Base-by-base conservation (phyloP, 2,113 vertebrate genomes). In the Chionodraco myersi region DNA sequence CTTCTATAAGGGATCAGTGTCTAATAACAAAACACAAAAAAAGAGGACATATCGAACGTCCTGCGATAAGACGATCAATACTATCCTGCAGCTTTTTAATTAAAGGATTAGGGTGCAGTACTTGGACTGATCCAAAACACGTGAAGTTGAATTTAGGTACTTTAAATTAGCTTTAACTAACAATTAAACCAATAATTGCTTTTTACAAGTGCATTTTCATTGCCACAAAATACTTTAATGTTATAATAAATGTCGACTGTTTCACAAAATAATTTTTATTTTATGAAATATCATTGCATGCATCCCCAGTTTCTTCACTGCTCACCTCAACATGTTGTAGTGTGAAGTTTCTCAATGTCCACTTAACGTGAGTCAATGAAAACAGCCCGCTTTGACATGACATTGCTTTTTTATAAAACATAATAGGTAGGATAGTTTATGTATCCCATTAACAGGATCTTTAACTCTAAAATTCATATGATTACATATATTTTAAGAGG, bases 31-130 rank as follows among this genome's bases (percentile, higher is more conserved):
- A 60, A 58, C 9, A 52, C 8, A 63, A 7, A 41, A 7, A 59
- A 23, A 53, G n/a, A 47, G 15, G 57, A 14, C 18, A 26, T 26
- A 69, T 6, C 36, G 2, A 66, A 26, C 6, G 2, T 45, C 13
- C 48, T 47, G 11, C 34, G 23, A 71, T 51, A 13, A 51, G 30
- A 64, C n/a, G 0, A 11, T n/a, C 44, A 6, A n/a, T 2, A 5
- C 5, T 45, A 11, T 69, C 61, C 56, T 56, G 44, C 8, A 23
- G 34, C 16, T 60, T 41, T 41, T 62, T 65, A 30, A 15, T 59
- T 53, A 52, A 45, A 53, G 44, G 13, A 59, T 45, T 36, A 48
- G 6, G n/a, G 77, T 51, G 73, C 34, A 66, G 54, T 45, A 56
- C 45, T 18, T 48, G 15, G 9, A 63, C 5, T n/a, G 34, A 52